These are phyloP conservation scores for Lonchura striata DNA, from an alignment of 2,113 vertebrate genomes.

Conservation along the genomic window DNA sequence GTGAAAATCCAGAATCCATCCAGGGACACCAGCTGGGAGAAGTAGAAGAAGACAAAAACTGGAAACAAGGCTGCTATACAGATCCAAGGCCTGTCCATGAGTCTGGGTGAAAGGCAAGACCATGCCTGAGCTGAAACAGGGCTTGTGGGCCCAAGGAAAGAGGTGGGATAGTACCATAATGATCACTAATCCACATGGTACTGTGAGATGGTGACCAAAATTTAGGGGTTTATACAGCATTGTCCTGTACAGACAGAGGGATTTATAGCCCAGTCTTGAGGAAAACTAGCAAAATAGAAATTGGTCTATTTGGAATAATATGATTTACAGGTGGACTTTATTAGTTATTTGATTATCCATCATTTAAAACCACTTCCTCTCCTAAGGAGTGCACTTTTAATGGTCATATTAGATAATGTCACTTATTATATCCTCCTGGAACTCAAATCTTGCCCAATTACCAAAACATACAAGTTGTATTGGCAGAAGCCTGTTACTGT, in stretches of 20 bases:
- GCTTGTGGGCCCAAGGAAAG: neutral
- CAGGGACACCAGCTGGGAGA: neutral
- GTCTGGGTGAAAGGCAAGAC: neutral
- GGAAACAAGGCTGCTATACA: neutral
- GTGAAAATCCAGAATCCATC: neutral
- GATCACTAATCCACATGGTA: neutral
- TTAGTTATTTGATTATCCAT: neutral
- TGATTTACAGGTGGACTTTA: neutral
- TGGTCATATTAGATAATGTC: neutral
- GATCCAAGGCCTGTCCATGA: neutral
- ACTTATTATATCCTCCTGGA: neutral
- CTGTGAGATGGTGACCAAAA: neutral
- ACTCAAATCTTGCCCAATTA: neutral
- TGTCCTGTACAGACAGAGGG: neutral
- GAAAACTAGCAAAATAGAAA: neutral
- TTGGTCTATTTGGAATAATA: neutral
- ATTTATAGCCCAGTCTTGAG: neutral
- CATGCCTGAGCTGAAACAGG: neutral
- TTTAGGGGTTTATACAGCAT: neutral
- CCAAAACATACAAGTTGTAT: neutral
- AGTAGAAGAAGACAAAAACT: neutral
- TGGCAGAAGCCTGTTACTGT: neutral
- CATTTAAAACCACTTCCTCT: neutral
- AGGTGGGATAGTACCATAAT: neutral
- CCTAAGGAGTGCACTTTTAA: neutral